Evolutionary conservation across 2,888 invertebrate genomes (phyloP).

Genomic region (Pterostichus niger): DNA sequence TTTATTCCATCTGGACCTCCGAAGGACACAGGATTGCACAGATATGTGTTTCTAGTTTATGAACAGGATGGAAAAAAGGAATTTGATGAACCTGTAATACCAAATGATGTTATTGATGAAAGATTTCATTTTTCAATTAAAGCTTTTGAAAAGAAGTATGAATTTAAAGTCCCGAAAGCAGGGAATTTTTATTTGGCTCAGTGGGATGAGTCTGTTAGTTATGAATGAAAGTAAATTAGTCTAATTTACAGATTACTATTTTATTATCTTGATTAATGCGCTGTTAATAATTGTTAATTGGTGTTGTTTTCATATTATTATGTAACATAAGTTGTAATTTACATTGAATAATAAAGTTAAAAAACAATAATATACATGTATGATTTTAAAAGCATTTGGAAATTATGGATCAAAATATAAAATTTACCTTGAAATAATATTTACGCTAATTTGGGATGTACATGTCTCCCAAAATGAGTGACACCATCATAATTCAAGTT

Average conservation of each 20-base stretch:
- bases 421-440: neutral
- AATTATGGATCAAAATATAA: neutral
- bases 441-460: neutral
- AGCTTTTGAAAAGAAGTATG: conserved; percentile 81
- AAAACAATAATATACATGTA: no score
- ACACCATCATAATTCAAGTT: neutral
- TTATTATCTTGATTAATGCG: neutral
- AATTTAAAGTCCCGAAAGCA: conserved; percentile 81
- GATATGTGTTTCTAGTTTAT: conserved; percentile 84
- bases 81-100: conserved; percentile 75
- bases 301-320: neutral
- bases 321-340: no score
- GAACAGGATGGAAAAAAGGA: conserved; percentile 73
- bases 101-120: conserved; percentile 77
- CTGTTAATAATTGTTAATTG: neutral
- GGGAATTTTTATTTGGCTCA: conserved; percentile 82
- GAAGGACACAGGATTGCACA: conserved; percentile 85
- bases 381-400: no score
- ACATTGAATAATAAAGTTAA: no score
- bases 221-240: neutral
- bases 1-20: conserved; percentile 86
- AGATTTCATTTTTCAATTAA: conserved; percentile 69
- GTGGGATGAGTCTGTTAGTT: conserved; percentile 81
- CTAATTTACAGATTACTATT: neutral
- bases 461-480: neutral